These are phyloP conservation scores for Conus ventricosus DNA, from an alignment of 1,140 invertebrate species.

Conservation along the genomic window DNA sequence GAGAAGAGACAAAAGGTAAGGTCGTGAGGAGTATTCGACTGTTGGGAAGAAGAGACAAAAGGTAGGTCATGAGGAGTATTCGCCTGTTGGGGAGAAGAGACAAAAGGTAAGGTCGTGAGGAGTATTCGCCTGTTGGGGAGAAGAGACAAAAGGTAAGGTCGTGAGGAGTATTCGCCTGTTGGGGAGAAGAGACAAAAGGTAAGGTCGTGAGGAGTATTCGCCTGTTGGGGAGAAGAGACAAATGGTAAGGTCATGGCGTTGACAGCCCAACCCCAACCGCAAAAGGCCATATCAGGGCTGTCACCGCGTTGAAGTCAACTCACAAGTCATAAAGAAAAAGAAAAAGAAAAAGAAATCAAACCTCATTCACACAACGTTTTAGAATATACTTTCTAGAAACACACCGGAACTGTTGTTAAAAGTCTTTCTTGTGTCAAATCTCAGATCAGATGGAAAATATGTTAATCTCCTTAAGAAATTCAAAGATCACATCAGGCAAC, in stretches of 20 bases:
- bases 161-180: slow-evolving; percentile 41
- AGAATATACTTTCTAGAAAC: no score
- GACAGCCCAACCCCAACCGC: no score
- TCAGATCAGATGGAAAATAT: no score
- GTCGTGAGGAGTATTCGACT: slow-evolving; percentile 43
- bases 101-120: neutral
- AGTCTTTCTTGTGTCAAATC: no score
- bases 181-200: neutral
- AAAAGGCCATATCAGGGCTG: no score
- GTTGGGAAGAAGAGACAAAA: neutral
- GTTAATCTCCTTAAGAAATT: no score
- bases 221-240: slow-evolving; percentile 13
- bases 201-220: slow-evolving; percentile 39
- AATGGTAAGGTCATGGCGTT: neutral
- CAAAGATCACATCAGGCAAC: no score
- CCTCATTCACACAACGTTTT: no score
- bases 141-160: neutral
- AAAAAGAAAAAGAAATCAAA: no score
- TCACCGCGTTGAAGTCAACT: no score
- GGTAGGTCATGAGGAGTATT: slow-evolving; percentile 34
- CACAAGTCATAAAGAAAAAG: no score
- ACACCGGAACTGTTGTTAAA: no score
- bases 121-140: slow-evolving; percentile 37
- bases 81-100: slow-evolving; percentile 21
- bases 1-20: neutral